These are phyloP conservation scores for Plusia festucae DNA, from an alignment of 2,888 invertebrate species.

Conservation along the genomic window DNA sequence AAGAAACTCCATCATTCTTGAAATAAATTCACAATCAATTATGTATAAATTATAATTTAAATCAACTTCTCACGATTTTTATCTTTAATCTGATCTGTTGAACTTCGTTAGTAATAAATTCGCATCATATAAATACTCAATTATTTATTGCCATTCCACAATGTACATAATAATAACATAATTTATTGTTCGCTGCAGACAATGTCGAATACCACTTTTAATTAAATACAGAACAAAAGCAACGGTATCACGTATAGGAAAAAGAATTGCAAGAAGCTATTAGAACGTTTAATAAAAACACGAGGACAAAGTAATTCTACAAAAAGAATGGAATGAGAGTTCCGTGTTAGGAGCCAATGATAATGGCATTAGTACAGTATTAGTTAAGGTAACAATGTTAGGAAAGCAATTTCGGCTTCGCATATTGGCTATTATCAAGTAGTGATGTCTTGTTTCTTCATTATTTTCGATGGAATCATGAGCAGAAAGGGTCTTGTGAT, in stretches of 20 bases:
- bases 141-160: too few species aligned
- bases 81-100: too few species aligned
- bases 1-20: too few species aligned
- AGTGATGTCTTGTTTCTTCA: slow-evolving; percentile 61
- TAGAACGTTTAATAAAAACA: slow-evolving; percentile 58
- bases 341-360: slow-evolving; percentile 71
- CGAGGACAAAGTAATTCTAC: slow-evolving; percentile 46
- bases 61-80: too few species aligned
- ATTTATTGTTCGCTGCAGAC: slow-evolving; percentile 23
- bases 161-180: slow-evolving; percentile 46
- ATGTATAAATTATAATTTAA: too few species aligned
- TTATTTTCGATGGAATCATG: slow-evolving; percentile 55
- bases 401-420: slow-evolving; percentile 87
- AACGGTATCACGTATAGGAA: slow-evolving; percentile 47
- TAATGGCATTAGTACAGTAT: slow-evolving; percentile 83
- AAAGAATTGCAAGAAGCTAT: slow-evolving; percentile 51
- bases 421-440: slow-evolving; percentile 87
- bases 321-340: slow-evolving; percentile 63
- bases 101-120: too few species aligned
- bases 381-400: slow-evolving; percentile 87
- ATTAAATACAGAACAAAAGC: slow-evolving; percentile 53
- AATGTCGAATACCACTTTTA: slow-evolving; percentile 48
- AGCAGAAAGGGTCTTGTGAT: slow-evolving; percentile 22
- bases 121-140: too few species aligned
- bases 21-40: too few species aligned